These are phyloP conservation scores for Mus caroli DNA, from an alignment of 2,797 vertebrate genomes.

Conservation along the genomic window DNA sequence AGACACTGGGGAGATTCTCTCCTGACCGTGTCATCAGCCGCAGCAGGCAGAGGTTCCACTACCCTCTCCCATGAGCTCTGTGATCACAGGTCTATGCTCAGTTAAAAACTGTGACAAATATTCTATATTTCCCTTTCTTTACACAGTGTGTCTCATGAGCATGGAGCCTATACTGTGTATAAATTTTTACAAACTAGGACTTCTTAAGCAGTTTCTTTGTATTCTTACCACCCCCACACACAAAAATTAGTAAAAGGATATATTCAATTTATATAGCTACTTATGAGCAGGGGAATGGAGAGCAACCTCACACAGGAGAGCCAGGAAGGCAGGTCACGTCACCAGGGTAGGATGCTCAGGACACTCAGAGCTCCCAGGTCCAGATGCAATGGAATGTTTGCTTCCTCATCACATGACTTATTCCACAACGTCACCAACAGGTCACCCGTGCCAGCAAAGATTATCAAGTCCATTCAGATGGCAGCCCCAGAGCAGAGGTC, in stretches of 20 bases:
- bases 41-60: rapidly evolving
- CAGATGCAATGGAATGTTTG: conserved; percentile 19
- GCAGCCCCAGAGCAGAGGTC: neutral
- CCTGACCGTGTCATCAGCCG: neutral
- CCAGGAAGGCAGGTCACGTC: conserved; percentile 12
- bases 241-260: conserved; percentile 73
- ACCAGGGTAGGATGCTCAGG: rapidly evolving
- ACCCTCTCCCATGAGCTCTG: neutral
- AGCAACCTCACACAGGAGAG: conserved; percentile 79
- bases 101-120: neutral
- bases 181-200: neutral
- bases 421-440: neutral
- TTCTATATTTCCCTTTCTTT: neutral
- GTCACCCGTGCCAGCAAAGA: neutral
- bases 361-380: conserved; percentile 30
- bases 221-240: neutral
- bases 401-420: conserved; percentile 10
- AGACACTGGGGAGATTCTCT: neutral
- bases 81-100: neutral
- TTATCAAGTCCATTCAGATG: neutral
- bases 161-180: neutral
- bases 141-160: neutral
- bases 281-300: conserved; percentile 73
- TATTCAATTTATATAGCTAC: conserved; percentile 63
- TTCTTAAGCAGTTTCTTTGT: neutral